Evolutionary conservation across 2,113 vertebrate genomes (phyloP).

Genomic region (Monarcha castaneiventris): DNA sequence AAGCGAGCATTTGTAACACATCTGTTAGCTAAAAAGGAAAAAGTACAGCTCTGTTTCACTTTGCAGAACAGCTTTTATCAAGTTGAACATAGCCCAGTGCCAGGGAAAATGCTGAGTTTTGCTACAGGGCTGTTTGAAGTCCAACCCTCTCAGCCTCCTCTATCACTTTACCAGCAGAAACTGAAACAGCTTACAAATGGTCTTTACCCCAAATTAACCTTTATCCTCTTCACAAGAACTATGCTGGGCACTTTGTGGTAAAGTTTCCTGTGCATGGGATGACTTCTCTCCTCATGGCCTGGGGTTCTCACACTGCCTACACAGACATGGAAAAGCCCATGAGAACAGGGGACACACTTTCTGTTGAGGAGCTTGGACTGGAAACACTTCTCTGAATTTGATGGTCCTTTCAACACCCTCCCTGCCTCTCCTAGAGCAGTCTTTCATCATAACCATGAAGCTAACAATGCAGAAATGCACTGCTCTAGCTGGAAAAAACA

Average conservation of each 20-base stretch:
- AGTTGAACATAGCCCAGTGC: neutral
- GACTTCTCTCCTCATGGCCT: neutral
- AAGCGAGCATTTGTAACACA: neutral
- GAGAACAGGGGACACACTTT: neutral
- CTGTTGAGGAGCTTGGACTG: neutral
- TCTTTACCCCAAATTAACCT: neutral
- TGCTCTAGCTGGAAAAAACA: neutral
- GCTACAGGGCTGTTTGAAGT: neutral
- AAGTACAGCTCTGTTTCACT: neutral
- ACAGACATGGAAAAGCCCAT: neutral
- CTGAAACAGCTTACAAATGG: neutral
- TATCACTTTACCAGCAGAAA: neutral
- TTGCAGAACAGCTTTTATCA: neutral
- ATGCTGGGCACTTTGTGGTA: neutral
- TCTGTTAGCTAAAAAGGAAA: neutral
- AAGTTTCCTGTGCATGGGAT: neutral
- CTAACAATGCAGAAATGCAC: neutral
- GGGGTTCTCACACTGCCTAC: neutral
- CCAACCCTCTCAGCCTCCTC: neutral
- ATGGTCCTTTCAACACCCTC: neutral
- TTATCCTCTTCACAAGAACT: neutral
- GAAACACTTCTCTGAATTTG: neutral
- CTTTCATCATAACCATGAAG: neutral
- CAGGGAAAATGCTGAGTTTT: neutral
- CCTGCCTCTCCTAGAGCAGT: neutral